Conservation (phyloP, 2,888 invertebrate genomes). For the Amphipoea oculea region DNA sequence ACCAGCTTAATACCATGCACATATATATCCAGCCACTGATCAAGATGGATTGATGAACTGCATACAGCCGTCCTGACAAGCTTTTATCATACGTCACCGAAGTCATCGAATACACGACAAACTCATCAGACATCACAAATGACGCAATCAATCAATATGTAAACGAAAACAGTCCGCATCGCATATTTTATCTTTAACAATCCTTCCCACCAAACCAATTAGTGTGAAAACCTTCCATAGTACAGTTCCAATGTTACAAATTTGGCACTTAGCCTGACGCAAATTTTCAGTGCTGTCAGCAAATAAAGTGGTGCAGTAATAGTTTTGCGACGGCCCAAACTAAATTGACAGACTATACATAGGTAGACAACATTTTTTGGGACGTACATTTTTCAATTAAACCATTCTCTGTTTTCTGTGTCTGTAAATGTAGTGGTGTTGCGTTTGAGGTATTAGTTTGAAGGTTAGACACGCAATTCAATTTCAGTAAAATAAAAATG, state of each 20-base stretch:
- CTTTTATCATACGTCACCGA: slow-evolving; percentile 51
- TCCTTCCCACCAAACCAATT: slow-evolving; percentile 89
- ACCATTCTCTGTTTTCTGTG: slow-evolving; percentile 63
- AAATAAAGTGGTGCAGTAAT: slow-evolving; percentile 88
- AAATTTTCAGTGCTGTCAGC: slow-evolving; percentile 88
- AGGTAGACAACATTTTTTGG: slow-evolving; percentile 75
- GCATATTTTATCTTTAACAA: slow-evolving; percentile 91
- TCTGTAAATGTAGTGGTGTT: slow-evolving; percentile 45
- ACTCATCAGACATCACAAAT: slow-evolving; percentile 72
- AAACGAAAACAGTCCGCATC: slow-evolving; percentile 88
- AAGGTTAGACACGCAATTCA: slow-evolving; percentile 20
- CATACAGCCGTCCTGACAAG: slow-evolving; percentile 38
- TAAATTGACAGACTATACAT: slow-evolving; percentile 81
- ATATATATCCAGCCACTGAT: slow-evolving; percentile 32
- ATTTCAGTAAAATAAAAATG: slow-evolving; percentile 3
- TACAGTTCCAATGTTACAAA: slow-evolving; percentile 87
- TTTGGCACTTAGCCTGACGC: slow-evolving; percentile 90
- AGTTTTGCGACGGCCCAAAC: slow-evolving; percentile 83
- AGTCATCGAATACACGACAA: slow-evolving; percentile 36
- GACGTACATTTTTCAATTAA: slow-evolving; percentile 77
- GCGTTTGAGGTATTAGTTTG: slow-evolving; percentile 48
- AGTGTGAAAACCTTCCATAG: slow-evolving; percentile 88
- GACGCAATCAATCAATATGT: slow-evolving; percentile 88
- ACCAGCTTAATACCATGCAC: slow-evolving; percentile 15
- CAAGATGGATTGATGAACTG: slow-evolving; percentile 51